Evolutionary conservation across 2,797 vertebrate species (phyloP).

Genomic region (Phoebastria nigripes): DNA sequence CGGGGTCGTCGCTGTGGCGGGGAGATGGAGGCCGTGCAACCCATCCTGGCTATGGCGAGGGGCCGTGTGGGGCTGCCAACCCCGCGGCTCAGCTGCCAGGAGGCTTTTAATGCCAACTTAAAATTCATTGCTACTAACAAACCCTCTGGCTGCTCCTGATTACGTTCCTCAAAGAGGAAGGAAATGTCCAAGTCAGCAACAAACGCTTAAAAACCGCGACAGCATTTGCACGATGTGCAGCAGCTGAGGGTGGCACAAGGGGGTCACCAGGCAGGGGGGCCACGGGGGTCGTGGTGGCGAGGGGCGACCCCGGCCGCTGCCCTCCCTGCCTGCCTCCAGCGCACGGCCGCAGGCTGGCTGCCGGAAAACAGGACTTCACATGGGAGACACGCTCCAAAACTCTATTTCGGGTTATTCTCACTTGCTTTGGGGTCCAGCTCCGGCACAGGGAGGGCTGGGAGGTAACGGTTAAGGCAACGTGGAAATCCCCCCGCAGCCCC

Average conservation of each 20-base stretch:
- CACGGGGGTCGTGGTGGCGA: accelerated
- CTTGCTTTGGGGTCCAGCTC: neutral
- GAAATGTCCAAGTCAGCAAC: neutral
- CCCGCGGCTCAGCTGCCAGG: neutral
- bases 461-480: accelerated
- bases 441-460: neutral
- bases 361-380: accelerated
- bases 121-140: neutral
- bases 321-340: neutral
- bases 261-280: neutral
- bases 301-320: neutral
- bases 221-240: accelerated
- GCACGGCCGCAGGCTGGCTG: neutral
- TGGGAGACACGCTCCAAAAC: accelerated
- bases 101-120: neutral
- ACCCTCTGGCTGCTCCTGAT: neutral
- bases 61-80: neutral
- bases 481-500: neutral
- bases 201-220: neutral
- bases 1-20: accelerated
- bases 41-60: accelerated
- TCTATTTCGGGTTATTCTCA: accelerated
- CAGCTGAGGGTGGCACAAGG: neutral
- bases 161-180: neutral
- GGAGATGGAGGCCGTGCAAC: neutral